Percentiles rank a stretch among this genome's conserved stretches.
These are phyloP conservation scores for Calliopum simillimum DNA, from an alignment of 2,888 invertebrate species.

Conservation along the genomic window DNA sequence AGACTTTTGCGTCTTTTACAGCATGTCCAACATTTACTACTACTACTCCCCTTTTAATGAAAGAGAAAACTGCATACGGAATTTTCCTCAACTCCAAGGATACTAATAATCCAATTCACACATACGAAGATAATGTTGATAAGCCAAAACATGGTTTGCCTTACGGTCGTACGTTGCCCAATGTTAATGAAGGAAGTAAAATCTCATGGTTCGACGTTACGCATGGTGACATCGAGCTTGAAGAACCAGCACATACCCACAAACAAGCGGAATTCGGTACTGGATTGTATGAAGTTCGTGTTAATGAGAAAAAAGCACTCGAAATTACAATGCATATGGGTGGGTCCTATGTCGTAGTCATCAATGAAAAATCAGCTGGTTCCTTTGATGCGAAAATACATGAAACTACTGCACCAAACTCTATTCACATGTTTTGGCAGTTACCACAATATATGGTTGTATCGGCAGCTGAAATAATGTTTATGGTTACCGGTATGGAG, in stretches of 20 bases:
- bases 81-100: slow-evolving; percentile 53
- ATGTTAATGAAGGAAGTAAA: slow-evolving; percentile 43
- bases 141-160: slow-evolving; percentile 62
- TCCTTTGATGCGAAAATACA: slow-evolving; percentile 38
- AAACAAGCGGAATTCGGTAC: slow-evolving; percentile 49
- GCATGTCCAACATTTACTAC: slow-evolving; percentile 36
- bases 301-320: slow-evolving; percentile 43
- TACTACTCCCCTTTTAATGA: slow-evolving; percentile 33
- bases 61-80: slow-evolving; percentile 52
- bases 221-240: slow-evolving; percentile 44
- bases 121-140: slow-evolving; percentile 54
- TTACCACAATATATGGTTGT: slow-evolving; percentile 78
- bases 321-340: slow-evolving; percentile 55
- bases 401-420: slow-evolving; percentile 66
- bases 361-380: slow-evolving; percentile 41
- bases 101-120: slow-evolving; percentile 18
- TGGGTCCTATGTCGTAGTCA: slow-evolving; percentile 64
- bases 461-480: slow-evolving; percentile 74
- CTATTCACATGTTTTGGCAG: slow-evolving; percentile 72
- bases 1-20: slow-evolving; percentile 10
- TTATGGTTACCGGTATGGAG: slow-evolving; percentile 78
- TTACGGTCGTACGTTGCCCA: slow-evolving; percentile 55
- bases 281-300: slow-evolving; percentile 49
- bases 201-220: slow-evolving; percentile 53
- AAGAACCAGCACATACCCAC: slow-evolving; percentile 46